Percentiles rank a stretch among this genome's conserved stretches.
Conservation (phyloP, 1,140 invertebrate species). For the Euura saliciscinereae region DNA sequence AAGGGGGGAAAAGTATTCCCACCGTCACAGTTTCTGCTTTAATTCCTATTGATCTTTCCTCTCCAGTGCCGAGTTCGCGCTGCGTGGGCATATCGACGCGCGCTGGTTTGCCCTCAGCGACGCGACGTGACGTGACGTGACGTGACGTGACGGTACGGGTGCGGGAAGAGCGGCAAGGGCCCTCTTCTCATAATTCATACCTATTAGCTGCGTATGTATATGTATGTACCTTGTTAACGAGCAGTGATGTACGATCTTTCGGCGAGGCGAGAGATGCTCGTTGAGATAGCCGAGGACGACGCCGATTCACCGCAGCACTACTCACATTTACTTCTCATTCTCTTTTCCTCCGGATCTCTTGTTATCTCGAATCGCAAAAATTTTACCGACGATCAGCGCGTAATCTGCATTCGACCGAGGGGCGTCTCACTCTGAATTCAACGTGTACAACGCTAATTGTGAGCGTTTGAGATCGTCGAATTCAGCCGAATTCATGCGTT, state of each 20-base stretch:
- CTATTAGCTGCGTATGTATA: constrained; percentile 1
- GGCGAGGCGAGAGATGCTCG: neutral
- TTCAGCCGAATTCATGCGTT: too few species aligned
- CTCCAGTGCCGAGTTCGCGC: neutral
- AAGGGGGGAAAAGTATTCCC: neutral
- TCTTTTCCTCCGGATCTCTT: too few species aligned
- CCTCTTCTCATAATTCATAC: neutral
- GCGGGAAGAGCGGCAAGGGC: neutral
- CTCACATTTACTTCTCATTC: too few species aligned
- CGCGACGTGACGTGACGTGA: neutral
- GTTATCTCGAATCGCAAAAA: too few species aligned
- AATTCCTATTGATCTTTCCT: constrained; percentile 5
- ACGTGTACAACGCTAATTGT: too few species aligned
- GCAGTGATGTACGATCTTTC: neutral
- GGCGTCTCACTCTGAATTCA: too few species aligned
- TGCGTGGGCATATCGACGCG: neutral
- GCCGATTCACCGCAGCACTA: too few species aligned
- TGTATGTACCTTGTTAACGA: neutral
- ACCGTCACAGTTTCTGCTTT: neutral
- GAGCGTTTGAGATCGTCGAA: too few species aligned
- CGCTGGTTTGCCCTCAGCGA: neutral
- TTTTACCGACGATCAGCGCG: too few species aligned
- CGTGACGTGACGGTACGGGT: neutral
- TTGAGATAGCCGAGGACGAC: too few species aligned
- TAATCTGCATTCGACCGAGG: too few species aligned